Evolutionary conservation across 2,888 invertebrate species (phyloP).

Genomic region (Lymantria monacha): DNA sequence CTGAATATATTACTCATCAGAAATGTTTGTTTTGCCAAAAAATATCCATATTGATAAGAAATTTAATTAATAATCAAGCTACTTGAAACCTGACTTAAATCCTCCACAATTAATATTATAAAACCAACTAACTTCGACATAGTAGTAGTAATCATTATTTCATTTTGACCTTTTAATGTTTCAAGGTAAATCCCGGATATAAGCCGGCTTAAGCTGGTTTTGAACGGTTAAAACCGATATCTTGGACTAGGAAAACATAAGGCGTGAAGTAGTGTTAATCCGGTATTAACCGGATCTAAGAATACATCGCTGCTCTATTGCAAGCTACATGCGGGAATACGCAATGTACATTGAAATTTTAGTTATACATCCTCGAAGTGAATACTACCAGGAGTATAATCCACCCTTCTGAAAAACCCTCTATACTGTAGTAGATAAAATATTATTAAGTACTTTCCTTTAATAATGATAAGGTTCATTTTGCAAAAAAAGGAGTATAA

Average conservation of each 20-base stretch:
- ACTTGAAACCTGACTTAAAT: no score
- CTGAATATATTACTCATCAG: no score
- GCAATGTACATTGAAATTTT: slow-evolving; percentile 12
- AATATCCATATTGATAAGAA: no score
- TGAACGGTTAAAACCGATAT: slow-evolving; percentile 73
- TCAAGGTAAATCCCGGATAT: slow-evolving; percentile 46
- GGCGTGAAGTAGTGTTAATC: slow-evolving; percentile 50
- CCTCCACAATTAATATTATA: no score
- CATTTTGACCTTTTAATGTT: no score
- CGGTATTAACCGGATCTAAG: slow-evolving; percentile 26
- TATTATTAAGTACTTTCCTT: slow-evolving; percentile 2
- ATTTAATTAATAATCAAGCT: no score
- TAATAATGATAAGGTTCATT: not conserved
- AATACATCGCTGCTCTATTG: slow-evolving; percentile 13
- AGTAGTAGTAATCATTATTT: no score
- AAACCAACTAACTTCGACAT: no score
- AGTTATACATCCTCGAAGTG: slow-evolving; percentile 2
- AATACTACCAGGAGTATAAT: slow-evolving; percentile 18
- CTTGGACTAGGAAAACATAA: slow-evolving; percentile 65
- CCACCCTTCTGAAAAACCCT: slow-evolving; percentile 11
- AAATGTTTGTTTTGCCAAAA: no score
- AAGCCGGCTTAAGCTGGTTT: slow-evolving; percentile 64
- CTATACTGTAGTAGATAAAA: not conserved
- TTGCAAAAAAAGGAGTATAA: slow-evolving; percentile 5
- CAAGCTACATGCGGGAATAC: not conserved